Conservation (phyloP, 2,113 vertebrate genomes). For the Sebastes schlegelii region DNA sequence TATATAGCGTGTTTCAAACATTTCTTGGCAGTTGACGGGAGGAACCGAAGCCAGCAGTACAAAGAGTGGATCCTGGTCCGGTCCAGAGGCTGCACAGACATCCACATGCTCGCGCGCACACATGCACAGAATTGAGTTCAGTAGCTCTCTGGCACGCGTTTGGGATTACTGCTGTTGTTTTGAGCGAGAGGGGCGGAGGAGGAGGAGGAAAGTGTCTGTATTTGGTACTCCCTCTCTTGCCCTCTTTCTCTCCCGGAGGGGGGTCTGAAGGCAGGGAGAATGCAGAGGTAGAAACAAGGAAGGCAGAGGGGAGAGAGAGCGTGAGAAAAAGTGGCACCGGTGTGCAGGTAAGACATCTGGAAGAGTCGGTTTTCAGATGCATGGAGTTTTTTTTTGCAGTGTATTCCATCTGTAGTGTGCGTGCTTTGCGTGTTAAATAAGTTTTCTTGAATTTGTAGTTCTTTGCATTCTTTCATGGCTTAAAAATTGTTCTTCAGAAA, state of each 20-base stretch:
- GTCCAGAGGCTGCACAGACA: conserved; percentile 59
- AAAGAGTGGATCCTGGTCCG: conserved; percentile 64
- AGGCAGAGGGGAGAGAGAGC: conserved; percentile 49
- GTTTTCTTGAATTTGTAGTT: background rate
- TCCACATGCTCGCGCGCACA: conserved; percentile 33
- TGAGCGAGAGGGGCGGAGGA: conserved; percentile 46
- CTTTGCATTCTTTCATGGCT: conserved; percentile 13
- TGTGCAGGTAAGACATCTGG: conserved; percentile 71
- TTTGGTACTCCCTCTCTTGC: conserved; percentile 68
- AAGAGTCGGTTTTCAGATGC: conserved; percentile 12
- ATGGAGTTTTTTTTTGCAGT: background rate
- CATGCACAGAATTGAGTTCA: conserved; percentile 50
- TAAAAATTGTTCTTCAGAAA: background rate
- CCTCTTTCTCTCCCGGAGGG: conserved; percentile 49
- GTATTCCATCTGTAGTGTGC: background rate
- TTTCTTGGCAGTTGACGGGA: conserved; percentile 70
- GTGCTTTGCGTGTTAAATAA: background rate
- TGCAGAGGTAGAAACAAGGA: conserved; percentile 61
- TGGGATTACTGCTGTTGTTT: conserved; percentile 78
- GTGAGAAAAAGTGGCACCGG: conserved; percentile 51
- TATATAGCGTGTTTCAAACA: conserved; percentile 78
- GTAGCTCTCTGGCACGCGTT: conserved; percentile 77
- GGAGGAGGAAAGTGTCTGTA: conserved; percentile 50
- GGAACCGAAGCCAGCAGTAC: conserved; percentile 58
- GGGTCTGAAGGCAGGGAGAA: conserved; percentile 61